Percentiles rank a stretch among this genome's conserved stretches.
Conservation (phyloP, 2,113 vertebrate species). For the Trachemys scripta region DNA sequence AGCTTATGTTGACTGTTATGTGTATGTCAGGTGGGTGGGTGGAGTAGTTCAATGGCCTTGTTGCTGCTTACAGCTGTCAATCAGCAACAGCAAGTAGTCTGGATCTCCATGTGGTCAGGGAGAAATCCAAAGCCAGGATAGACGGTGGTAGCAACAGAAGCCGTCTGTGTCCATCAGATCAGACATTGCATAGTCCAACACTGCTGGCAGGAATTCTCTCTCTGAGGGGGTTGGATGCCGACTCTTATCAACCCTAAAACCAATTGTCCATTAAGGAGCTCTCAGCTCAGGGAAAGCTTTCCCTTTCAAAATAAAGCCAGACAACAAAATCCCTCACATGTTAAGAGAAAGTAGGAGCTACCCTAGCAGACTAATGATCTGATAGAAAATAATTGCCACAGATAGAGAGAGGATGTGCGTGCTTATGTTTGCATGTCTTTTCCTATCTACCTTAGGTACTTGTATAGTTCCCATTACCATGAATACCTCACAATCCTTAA, state of each 20-base stretch:
- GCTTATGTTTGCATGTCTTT: background rate
- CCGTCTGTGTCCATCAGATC: background rate
- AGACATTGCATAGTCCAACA: background rate
- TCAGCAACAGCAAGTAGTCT: background rate
- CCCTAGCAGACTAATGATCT: background rate
- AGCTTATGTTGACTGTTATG: background rate
- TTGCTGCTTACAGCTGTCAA: background rate
- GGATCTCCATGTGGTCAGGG: background rate
- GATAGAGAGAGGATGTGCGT: background rate
- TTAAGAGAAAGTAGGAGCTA: background rate
- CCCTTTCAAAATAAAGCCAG: background rate
- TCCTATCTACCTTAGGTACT: background rate
- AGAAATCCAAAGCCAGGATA: background rate
- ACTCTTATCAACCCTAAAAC: background rate
- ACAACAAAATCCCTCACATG: background rate
- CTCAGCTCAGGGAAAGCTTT: background rate
- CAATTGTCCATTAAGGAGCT: background rate
- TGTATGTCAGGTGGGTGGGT: background rate
- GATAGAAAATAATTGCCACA: background rate
- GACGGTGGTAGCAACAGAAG: background rate
- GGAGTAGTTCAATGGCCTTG: background rate
- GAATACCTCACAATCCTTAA: background rate
- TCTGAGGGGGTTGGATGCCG: background rate
- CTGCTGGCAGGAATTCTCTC: background rate
- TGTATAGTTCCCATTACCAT: background rate